A percentile compares a stretch with the other conserved stretches of the same genome.
phyloP scores from a whole-genome alignment of 92 coral and sea anemone genomes.

The Phenganax subtilis region DNA sequence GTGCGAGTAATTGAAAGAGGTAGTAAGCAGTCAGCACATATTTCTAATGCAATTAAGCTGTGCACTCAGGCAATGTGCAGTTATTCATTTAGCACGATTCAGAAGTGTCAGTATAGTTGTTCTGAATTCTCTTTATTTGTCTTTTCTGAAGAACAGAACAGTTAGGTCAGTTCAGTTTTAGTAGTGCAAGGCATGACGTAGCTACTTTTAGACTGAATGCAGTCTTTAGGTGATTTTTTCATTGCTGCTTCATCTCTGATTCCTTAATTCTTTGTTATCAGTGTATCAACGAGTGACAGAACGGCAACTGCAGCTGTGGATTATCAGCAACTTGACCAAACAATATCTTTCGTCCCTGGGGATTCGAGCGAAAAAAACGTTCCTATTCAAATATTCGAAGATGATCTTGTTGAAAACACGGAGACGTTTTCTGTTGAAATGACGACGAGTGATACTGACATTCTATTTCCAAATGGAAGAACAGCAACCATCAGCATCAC shows the following conservation, averaged over 20 bases:
- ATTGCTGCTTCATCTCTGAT: neutral
- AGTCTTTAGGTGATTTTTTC: too few species aligned
- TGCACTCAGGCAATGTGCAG: too few species aligned
- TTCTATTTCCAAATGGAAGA: constrained; percentile 27
- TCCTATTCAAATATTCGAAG: constrained; percentile 19
- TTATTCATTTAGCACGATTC: too few species aligned
- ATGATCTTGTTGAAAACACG: constrained; percentile 10
- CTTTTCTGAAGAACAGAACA: too few species aligned
- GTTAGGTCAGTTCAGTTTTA: too few species aligned
- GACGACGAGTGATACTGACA: constrained; percentile 18
- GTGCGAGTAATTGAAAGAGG: neutral
- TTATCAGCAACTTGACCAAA: constrained; percentile 1
- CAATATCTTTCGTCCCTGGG: constrained; percentile 16
- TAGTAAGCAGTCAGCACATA: neutral
- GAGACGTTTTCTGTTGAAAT: constrained; percentile 18
- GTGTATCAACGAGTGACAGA: constrained; percentile 18
- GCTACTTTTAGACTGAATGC: too few species aligned
- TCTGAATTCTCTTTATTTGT: too few species aligned
- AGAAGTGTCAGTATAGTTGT: too few species aligned
- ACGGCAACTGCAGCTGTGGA: neutral
- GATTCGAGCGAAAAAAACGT: constrained; percentile 11
- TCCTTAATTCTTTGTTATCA: neutral
- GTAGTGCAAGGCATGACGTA: too few species aligned
- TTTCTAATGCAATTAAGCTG: neutral
- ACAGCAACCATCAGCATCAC: neutral